Base-by-base conservation (phyloP, 2,888 invertebrate genomes). In the Rhogogaster chlorosoma region DNA sequence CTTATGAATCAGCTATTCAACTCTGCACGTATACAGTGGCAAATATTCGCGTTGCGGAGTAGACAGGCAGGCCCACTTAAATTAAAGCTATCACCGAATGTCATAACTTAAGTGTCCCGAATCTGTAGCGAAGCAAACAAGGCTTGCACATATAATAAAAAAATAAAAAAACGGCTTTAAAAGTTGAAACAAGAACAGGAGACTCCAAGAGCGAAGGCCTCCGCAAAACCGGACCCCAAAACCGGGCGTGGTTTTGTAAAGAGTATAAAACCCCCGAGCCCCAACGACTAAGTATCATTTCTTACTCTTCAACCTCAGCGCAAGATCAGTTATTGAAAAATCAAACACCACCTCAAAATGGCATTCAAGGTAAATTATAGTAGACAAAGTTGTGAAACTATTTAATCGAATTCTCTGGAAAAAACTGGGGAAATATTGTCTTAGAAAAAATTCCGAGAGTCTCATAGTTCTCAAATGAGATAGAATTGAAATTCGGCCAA, bases 261-360 rank as follows among this genome's bases (percentile, higher is more conserved):
- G 67, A 53, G 85, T 85, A 85, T 85, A 85, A 85, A 85, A 82
- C 49, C 45, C 49, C 38, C 64, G 70, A 82, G 36, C 38, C 2
- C 22, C 53, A 64, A 38, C 45, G 15, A 83, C 38, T 49, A 29
- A 70, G 38, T 71, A 85, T 82, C 85, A 82, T 64, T 85, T 71
- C 6, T 80, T 57, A 70, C 7, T 70, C 22, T 32, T 32, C 57
- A 49, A 80, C 57, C 53, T 70, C 70, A 84, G 84, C 64, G 78
- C 32, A 70, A n/a, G 22, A 57, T 78, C 42, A 26, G 90, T 89
- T 91, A 91, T 26, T 26, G 1, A 61, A 77, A 32, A n/a, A n/a
- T 53, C 18, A 92, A 92, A 92, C 90, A 91, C 91, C 88, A 84
- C 57, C 85, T 87, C 85, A 89, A 87, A 88, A 90, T 88, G 89